Evolutionary conservation across 2,888 invertebrate genomes (phyloP), one percentile per base, ranked within the genome.

Genomic region (Parnassius orleans): DNA sequence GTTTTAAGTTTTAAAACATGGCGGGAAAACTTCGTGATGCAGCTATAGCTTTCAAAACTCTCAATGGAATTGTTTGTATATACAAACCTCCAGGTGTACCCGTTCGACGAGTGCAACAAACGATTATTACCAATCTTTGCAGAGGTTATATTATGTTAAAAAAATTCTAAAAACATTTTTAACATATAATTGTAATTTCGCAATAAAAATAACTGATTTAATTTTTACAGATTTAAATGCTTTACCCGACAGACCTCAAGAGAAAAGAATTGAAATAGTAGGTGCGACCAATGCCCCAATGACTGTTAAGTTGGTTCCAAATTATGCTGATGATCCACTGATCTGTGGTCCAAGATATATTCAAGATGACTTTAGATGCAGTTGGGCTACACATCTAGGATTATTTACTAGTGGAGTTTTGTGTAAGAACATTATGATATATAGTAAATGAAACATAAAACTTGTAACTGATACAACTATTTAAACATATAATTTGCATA

Each of bases 301-400:
- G 90, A 75, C 85, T 10, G 93, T 97, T 1, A 83, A 89, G 33
- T 87, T 95, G 3, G 90, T 93, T 9, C 92, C 94, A 0, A 96
- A 95, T 84, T 94, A 94, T 72, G 95, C 96, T 0, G 96, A 97
- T 79, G 90, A 96, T 83, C 93, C 95, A 0, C 77, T 96, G 51
- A 94, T 95, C 3, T 93, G 94, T 64, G 98, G 98, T 0, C 95
- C 95, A 0, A 90, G 96, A 65, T 97, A 96, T 80, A 93, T 95
- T 73, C 77, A 86, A 0, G 78, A 93, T 33, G 97, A 97, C 81
- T 84, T 97, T 51, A 92, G 90, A 65, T 89, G 95, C 66, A 83
- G 84, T 59, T 92, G 92, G 80, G 94, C 94, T 0, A 93, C 94
- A 57, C 77, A 87, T 68, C 81, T 96, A 56, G 95, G 95, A 0